Percentiles rank a stretch among this genome's conserved stretches.
phyloP scores from a whole-genome alignment of 1,140 invertebrate species.

The Zelostemma sp. region DNA sequence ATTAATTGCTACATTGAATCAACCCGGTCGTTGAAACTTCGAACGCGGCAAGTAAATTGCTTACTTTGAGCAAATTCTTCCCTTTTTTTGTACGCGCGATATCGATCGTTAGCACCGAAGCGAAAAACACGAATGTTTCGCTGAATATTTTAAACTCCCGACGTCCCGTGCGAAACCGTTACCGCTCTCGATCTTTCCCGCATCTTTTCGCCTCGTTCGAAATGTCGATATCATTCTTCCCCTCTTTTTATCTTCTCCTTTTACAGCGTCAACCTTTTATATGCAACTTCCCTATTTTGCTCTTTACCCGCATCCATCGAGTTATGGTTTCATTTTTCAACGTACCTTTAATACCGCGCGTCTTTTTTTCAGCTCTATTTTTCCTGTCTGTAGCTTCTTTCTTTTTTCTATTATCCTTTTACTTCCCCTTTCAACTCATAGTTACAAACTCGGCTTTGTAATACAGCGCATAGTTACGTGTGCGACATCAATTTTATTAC shows the following conservation, averaged over 20 bases:
- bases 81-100: slow-evolving; percentile 22
- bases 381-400: slow-evolving; percentile 11
- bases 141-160: slow-evolving; percentile 47
- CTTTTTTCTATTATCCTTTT: slow-evolving; percentile 8
- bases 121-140: slow-evolving; percentile 46
- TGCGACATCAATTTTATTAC: slow-evolving; percentile 6
- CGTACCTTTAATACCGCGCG: slow-evolving; percentile 10
- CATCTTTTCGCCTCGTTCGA: slow-evolving; percentile 44
- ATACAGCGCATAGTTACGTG: neutral
- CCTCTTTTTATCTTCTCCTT: slow-evolving; percentile 20
- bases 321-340: slow-evolving; percentile 42
- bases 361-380: slow-evolving; percentile 14
- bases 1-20: no score
- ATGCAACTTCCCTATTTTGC: slow-evolving; percentile 17
- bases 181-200: slow-evolving; percentile 37
- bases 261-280: slow-evolving; percentile 30
- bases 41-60: no score
- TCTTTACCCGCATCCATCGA: slow-evolving; percentile 15
- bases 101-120: slow-evolving; percentile 46
- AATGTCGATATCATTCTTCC: slow-evolving; percentile 47
- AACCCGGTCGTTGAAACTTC: no score
- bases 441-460: neutral
- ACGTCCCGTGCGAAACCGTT: slow-evolving; percentile 6
- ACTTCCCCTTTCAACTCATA: neutral
- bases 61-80: no score